Conservation (phyloP, 64 coral and sea anemone species). For the Cladopsammia gracilis region DNA sequence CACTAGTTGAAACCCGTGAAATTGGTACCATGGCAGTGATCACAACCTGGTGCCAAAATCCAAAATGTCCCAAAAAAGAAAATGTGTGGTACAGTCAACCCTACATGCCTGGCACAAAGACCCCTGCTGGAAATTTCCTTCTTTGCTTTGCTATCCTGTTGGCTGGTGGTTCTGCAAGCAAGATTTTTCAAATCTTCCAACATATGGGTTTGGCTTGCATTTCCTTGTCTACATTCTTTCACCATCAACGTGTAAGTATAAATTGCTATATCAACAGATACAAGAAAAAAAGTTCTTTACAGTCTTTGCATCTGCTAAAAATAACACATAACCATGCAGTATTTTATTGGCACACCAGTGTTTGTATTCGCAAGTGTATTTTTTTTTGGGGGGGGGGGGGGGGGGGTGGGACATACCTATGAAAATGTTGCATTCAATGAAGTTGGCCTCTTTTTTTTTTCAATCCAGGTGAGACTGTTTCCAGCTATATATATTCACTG, state of each 20-base stretch:
- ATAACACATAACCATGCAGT: no score
- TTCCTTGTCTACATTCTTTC: conserved; percentile 5
- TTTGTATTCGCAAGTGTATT: no score
- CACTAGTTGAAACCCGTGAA: not conserved
- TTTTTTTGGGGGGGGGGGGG: no score
- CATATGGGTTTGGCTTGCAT: conserved; percentile 19
- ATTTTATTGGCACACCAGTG: no score
- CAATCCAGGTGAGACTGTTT: not conserved
- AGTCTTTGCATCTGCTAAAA: no score
- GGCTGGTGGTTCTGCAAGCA: conserved; percentile 13
- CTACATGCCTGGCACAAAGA: not conserved
- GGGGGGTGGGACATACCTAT: no score
- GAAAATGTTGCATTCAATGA: no score
- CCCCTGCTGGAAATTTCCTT: conserved; percentile 18
- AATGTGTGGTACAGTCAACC: conserved; percentile 31
- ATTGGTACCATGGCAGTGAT: no score
- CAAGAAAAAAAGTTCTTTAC: no score
- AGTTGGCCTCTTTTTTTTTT: not conserved
- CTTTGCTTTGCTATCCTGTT: conserved; percentile 8
- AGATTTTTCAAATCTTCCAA: not conserved
- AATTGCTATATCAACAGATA: not conserved
- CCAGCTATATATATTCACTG: not conserved
- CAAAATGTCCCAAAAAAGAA: not conserved
- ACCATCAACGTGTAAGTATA: conserved; percentile 19
- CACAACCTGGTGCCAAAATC: not conserved